phyloP scores from a whole-genome alignment of 2,797 vertebrate genomes.

The Periparus ater region DNA sequence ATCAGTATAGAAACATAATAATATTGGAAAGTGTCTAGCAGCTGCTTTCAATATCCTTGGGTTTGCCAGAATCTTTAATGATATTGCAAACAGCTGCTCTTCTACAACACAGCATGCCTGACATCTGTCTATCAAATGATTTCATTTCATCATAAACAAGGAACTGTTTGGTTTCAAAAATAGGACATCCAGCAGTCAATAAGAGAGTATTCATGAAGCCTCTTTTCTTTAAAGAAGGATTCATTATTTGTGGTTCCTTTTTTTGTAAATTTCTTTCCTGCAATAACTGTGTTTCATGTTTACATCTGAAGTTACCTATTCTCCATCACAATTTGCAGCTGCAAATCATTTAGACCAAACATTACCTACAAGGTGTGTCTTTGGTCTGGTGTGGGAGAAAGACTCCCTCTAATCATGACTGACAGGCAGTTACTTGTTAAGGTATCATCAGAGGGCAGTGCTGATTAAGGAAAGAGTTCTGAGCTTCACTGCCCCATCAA shows the following conservation, averaged over 20 bases:
- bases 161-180: constrained; percentile 27
- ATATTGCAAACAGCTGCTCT: constrained; percentile 26
- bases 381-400: not conserved
- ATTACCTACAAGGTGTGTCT: not conserved
- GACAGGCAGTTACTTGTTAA: not conserved
- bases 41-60: not conserved
- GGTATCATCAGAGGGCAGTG: not conserved
- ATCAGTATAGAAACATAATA: not conserved
- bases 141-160: constrained; percentile 13
- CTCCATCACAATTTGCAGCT: not conserved
- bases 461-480: not conserved
- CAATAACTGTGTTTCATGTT: not conserved
- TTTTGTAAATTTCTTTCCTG: not conserved
- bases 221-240: not conserved
- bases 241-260: not conserved
- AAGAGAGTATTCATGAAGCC: not conserved
- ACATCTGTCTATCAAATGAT: constrained; percentile 3
- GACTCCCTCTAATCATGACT: not conserved
- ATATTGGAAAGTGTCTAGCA: not conserved
- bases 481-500: not conserved
- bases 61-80: constrained; percentile 8
- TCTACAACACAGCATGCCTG: constrained; percentile 6
- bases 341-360: not conserved
- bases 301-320: not conserved
- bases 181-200: not conserved